Base-by-base conservation (phyloP, 1,140 invertebrate species). In the Aphelenchoides fujianensis region DNA sequence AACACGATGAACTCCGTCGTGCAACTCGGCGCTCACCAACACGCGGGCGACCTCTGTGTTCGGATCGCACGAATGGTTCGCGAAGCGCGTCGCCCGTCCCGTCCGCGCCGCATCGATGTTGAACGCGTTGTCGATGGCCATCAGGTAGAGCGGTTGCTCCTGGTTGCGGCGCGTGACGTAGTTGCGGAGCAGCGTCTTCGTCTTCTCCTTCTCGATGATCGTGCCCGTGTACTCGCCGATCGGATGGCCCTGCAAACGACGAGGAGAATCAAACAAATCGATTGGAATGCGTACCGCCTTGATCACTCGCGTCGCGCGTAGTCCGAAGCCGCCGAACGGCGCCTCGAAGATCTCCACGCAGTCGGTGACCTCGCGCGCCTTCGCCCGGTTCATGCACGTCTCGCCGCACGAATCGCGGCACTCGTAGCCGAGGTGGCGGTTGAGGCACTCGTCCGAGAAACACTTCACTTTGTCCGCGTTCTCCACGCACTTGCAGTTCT, bases 171-270 rank as follows among this genome's bases (percentile, higher is more conserved):
- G 55, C 7, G 55, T 5, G 28, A 30, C 55, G 55, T 59, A 19
- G 12, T 59, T 5, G 7, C 19, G 27, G 12, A 59, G 19, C 55
- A 59, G 34, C 19, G 55, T 7, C 34, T 19, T 59, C 55, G 55
- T 59, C 23, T 23, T 5, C 34, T 59, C 55, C 5, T 7, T 59
- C 12, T 59, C 55, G 19, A 59, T 59, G 5, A 59, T 59, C 23
- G 55, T 59, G 12, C 55, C 55, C 5, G 55, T 59, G 34, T 59
- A 59, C 19, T 59, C 55, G 28, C 55, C 55, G 34, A 59, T 59
- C 34, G 55, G 55, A 59, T 59, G 55, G 28, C 55, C 55, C 55
- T 59, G n/a, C 34, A 7, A 59, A 59, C 23, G 41, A 16, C n/a
- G n/a, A n/a, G n/a, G n/a, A n/a, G n/a, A n/a, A n/a, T 23, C 41